Evolutionary conservation across 2,113 vertebrate species (phyloP).

Genomic region (Dissostichus mawsoni): DNA sequence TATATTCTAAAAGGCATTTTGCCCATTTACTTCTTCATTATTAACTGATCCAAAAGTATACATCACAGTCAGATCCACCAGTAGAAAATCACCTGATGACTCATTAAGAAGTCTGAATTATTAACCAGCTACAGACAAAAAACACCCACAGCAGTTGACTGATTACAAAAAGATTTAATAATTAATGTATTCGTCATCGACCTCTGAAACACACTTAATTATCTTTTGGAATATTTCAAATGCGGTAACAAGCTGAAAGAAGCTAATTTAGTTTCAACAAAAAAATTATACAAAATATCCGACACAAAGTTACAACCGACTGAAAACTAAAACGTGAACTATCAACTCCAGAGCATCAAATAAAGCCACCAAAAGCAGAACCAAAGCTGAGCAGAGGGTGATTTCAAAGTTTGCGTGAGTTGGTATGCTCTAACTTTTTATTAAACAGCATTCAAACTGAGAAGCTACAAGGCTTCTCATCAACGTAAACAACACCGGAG

Average conservation of each 20-base stretch:
- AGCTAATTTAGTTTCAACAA: background rate
- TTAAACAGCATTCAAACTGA: background rate
- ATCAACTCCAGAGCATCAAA: no score
- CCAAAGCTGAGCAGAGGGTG: background rate
- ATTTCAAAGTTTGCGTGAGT: background rate
- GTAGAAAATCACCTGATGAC: background rate
- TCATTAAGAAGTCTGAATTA: slow-evolving; percentile 20
- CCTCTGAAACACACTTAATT: background rate
- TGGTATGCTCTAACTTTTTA: background rate
- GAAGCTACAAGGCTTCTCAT: background rate
- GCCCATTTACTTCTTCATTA: background rate
- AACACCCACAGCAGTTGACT: slow-evolving; percentile 1
- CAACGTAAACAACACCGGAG: background rate
- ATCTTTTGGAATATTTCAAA: background rate
- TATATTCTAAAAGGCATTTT: background rate
- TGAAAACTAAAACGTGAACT: no score
- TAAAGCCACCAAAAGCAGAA: background rate
- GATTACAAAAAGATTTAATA: slow-evolving; percentile 22
- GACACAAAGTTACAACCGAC: no score
- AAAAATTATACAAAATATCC: no score
- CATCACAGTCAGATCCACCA: background rate
- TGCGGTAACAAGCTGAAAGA: background rate
- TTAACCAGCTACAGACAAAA: slow-evolving; percentile 7
- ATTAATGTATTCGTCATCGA: slow-evolving; percentile 8
- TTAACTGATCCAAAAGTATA: background rate